Evolutionary conservation across 2,797 vertebrate genomes (phyloP).

Genomic region (Eulemur albifrons): DNA sequence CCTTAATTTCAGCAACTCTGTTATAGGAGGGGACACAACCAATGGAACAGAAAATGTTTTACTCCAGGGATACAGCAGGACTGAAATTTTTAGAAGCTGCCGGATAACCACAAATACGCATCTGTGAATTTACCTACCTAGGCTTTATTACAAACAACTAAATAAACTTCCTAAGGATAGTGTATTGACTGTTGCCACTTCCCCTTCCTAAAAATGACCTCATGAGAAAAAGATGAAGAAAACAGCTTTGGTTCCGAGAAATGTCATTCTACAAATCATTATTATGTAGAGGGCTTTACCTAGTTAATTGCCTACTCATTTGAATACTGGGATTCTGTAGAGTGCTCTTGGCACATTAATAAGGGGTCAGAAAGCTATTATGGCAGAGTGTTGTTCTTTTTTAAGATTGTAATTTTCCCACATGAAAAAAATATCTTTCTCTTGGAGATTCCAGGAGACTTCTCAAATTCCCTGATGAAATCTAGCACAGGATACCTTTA

Average conservation of each 20-base stretch:
- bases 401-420: constrained; percentile 47
- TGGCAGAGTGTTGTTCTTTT: background rate
- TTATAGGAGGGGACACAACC: constrained; percentile 24
- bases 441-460: constrained; percentile 46
- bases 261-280: background rate
- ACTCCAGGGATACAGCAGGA: constrained; percentile 27
- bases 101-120: background rate
- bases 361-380: constrained; percentile 58
- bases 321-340: constrained; percentile 56
- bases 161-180: constrained; percentile 74
- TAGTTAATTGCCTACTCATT: constrained; percentile 31
- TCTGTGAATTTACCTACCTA: constrained; percentile 34
- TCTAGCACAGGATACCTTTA: constrained; percentile 66
- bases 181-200: constrained; percentile 33
- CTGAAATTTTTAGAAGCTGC: constrained; percentile 16
- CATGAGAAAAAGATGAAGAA: constrained; percentile 6
- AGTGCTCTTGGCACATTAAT: constrained; percentile 50
- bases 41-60: constrained; percentile 54
- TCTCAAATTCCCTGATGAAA: constrained; percentile 56
- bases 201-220: constrained; percentile 59
- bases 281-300: constrained; percentile 38
- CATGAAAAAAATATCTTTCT: background rate
- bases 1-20: constrained; percentile 48
- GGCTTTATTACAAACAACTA: constrained; percentile 60
- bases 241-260: background rate